A percentile compares a stretch with the other conserved stretches of the same genome.
Conservation (phyloP, 2,888 invertebrate genomes). For the Strigamia maritima region DNA sequence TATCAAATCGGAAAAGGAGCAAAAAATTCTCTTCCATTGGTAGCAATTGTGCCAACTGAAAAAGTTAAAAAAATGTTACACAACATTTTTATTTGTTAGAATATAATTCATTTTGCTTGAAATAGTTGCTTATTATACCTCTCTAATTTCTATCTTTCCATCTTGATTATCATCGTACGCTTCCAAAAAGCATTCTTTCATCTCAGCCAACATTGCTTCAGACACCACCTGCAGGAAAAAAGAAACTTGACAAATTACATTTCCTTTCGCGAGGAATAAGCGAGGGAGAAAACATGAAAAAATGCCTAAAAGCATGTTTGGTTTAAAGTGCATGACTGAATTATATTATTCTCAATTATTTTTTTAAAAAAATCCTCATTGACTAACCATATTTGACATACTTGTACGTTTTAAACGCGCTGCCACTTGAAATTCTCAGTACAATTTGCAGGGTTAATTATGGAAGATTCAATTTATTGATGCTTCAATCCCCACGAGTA, state of each 20-base stretch:
- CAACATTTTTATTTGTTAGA: neutral
- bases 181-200: slow-evolving; percentile 90
- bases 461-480: neutral
- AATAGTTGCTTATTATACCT: slow-evolving; percentile 61
- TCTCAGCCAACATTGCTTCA: slow-evolving; percentile 79
- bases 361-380: too few species aligned
- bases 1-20: slow-evolving; percentile 85
- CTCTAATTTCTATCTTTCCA: slow-evolving; percentile 90
- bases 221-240: slow-evolving; percentile 73
- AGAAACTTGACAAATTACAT: neutral
- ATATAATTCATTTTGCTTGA: neutral
- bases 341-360: too few species aligned
- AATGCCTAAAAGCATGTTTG: neutral
- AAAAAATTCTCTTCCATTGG: slow-evolving; percentile 95
- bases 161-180: slow-evolving; percentile 95
- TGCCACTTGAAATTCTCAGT: neutral
- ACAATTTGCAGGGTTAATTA: neutral
- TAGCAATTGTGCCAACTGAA: slow-evolving; percentile 81
- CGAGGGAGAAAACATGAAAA: neutral
- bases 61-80: too few species aligned
- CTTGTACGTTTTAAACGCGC: too few species aligned
- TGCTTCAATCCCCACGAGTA: neutral
- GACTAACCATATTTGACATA: too few species aligned
- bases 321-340: too few species aligned
- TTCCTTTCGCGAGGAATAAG: neutral